Evolutionary conservation across 2,113 vertebrate genomes (phyloP).

Genomic region (Channa maculata): DNA sequence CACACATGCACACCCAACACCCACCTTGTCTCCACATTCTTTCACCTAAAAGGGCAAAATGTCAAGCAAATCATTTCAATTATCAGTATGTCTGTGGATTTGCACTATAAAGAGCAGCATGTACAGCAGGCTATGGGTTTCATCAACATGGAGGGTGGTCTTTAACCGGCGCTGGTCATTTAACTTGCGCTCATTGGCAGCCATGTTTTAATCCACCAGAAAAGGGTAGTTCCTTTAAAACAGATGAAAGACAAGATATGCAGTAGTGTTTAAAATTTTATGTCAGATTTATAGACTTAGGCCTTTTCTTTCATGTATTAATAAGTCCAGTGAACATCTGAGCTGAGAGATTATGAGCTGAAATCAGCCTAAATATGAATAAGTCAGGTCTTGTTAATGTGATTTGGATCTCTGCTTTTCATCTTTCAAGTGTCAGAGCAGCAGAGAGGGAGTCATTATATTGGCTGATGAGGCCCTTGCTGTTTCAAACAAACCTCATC

Average conservation of each 20-base stretch:
- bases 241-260: slow-evolving; percentile 82
- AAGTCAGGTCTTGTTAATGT: slow-evolving; percentile 80
- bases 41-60: slow-evolving; percentile 62
- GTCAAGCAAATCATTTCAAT: slow-evolving; percentile 76
- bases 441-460: slow-evolving; percentile 68
- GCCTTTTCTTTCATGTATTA: slow-evolving; percentile 85
- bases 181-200: slow-evolving; percentile 59
- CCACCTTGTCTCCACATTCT: slow-evolving; percentile 59
- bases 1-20: slow-evolving; percentile 2
- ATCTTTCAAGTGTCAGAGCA: slow-evolving; percentile 74
- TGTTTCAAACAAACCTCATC: slow-evolving; percentile 50
- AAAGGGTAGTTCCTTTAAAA: slow-evolving; percentile 73
- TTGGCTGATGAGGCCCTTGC: slow-evolving; percentile 57
- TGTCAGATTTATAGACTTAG: slow-evolving; percentile 82
- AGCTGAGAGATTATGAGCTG: slow-evolving; percentile 79
- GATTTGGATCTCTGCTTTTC: slow-evolving; percentile 78
- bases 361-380: slow-evolving; percentile 85
- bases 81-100: slow-evolving; percentile 59
- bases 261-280: slow-evolving; percentile 81
- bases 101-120: slow-evolving; percentile 68
- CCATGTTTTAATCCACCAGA: slow-evolving; percentile 70
- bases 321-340: slow-evolving; percentile 81
- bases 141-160: slow-evolving; percentile 71
- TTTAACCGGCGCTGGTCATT: slow-evolving; percentile 61
- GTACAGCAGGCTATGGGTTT: slow-evolving; percentile 49